A percentile compares a stretch with the other conserved stretches of the same genome.
phyloP scores from a whole-genome alignment of 2,888 invertebrate genomes.

The Leucophenga maculata region DNA sequence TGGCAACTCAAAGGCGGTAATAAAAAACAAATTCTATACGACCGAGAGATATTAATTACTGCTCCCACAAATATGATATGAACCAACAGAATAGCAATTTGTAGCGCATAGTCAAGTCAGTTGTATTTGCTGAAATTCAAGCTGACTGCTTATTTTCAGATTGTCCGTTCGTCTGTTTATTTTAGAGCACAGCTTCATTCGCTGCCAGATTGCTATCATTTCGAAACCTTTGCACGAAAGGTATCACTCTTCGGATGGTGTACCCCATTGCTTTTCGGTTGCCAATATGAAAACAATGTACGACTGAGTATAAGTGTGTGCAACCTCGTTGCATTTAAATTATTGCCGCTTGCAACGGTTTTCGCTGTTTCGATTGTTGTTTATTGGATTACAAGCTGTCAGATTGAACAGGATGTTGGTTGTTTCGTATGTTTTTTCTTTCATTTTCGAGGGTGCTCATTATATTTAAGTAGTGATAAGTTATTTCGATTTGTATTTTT shows the following conservation, averaged over 20 bases:
- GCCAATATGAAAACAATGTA: background rate
- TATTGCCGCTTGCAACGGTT: constrained; percentile 22
- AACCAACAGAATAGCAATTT: too few relatives aligned
- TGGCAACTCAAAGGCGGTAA: too few relatives aligned
- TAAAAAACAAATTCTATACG: too few relatives aligned
- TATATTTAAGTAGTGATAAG: too few relatives aligned
- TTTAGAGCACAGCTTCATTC: constrained; percentile 18
- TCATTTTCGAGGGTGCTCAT: background rate
- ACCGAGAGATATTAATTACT: too few relatives aligned
- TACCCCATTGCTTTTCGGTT: constrained; percentile 6
- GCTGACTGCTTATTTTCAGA: too few relatives aligned
- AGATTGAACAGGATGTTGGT: constrained; percentile 14
- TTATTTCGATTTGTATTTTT: background rate
- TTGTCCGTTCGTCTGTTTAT: background rate
- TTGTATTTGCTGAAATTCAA: too few relatives aligned
- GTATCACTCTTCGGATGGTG: background rate
- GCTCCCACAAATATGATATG: too few relatives aligned
- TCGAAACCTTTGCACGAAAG: constrained; percentile 20
- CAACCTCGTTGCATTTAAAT: constrained; percentile 17
- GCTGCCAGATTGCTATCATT: constrained; percentile 18
- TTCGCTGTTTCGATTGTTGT: constrained; percentile 20
- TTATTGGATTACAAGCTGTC: constrained; percentile 13
- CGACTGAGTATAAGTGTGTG: constrained; percentile 4
- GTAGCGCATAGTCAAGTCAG: too few relatives aligned
- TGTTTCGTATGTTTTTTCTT: background rate